These are phyloP conservation scores for Urocyon cinereoargenteus DNA, from an alignment of 2,797 vertebrate genomes.

Conservation along the genomic window DNA sequence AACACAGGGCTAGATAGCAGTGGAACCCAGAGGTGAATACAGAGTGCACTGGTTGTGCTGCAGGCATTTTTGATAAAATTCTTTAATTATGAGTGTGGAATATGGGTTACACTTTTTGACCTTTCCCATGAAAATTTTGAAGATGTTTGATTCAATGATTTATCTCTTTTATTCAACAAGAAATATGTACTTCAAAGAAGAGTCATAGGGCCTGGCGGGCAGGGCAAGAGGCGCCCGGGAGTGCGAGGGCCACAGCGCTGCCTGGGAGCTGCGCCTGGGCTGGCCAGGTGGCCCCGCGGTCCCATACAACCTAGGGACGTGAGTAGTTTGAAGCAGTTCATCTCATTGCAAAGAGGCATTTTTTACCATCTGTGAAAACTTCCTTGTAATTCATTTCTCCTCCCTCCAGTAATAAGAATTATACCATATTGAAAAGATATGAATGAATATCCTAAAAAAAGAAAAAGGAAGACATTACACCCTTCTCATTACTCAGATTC, in stretches of 20 bases:
- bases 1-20: not conserved
- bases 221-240: too few relatives aligned
- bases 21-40: not conserved
- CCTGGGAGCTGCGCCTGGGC: too few relatives aligned
- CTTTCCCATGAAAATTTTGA: not conserved
- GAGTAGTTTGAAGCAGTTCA: too few relatives aligned
- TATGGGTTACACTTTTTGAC: not conserved
- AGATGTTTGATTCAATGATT: not conserved
- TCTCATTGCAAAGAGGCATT: too few relatives aligned
- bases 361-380: too few relatives aligned
- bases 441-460: slow-evolving; percentile 91
- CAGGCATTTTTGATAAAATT: not conserved
- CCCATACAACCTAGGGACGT: too few relatives aligned
- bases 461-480: slow-evolving; percentile 91
- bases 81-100: not conserved
- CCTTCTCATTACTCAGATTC: slow-evolving; percentile 92
- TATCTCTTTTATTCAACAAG: not conserved
- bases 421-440: slow-evolving; percentile 83
- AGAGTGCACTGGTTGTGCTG: not conserved
- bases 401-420: too few relatives aligned
- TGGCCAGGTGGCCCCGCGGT: too few relatives aligned
- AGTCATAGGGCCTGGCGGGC: too few relatives aligned
- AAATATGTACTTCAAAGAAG: not conserved
- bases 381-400: too few relatives aligned
- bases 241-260: too few relatives aligned